Evolutionary conservation across 2,113 vertebrate genomes (phyloP).

Genomic region (Odocoileus hemionus): DNA sequence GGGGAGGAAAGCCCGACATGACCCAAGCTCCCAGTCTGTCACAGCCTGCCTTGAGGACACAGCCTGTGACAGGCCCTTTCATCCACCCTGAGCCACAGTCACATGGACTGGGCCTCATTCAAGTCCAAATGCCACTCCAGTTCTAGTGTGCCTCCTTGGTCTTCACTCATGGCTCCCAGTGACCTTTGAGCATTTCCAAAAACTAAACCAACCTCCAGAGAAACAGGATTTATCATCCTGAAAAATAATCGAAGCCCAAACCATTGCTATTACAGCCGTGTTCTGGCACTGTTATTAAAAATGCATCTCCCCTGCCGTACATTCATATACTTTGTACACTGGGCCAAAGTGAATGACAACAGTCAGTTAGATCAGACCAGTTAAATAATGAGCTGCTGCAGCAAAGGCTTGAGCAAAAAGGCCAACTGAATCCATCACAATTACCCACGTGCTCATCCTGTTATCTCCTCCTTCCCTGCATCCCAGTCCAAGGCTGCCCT

Average conservation of each 20-base stretch:
- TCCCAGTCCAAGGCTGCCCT: rapidly evolving
- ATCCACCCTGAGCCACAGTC: neutral
- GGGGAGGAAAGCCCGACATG: neutral
- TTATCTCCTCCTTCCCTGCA: neutral
- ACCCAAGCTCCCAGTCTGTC: neutral
- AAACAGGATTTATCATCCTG: neutral
- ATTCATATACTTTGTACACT: neutral
- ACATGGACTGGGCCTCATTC: neutral
- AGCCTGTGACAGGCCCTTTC: neutral
- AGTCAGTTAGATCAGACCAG: neutral
- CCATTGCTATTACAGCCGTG: neutral
- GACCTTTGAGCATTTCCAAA: neutral
- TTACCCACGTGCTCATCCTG: neutral
- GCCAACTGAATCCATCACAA: neutral
- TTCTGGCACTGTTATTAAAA: neutral
- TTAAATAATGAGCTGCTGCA: neutral
- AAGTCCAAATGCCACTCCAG: neutral
- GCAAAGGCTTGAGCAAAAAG: neutral
- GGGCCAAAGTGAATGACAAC: neutral
- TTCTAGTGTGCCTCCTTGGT: neutral
- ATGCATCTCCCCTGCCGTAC: neutral
- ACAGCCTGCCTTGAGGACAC: neutral
- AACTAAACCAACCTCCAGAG: neutral
- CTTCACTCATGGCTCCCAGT: neutral
- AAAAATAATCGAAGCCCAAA: neutral